Evolutionary conservation across 37 sponge, comb jelly and placozoan species (phyloP), one percentile per base, ranked within the genome.

Genomic region (Halichondria panicea): DNA sequence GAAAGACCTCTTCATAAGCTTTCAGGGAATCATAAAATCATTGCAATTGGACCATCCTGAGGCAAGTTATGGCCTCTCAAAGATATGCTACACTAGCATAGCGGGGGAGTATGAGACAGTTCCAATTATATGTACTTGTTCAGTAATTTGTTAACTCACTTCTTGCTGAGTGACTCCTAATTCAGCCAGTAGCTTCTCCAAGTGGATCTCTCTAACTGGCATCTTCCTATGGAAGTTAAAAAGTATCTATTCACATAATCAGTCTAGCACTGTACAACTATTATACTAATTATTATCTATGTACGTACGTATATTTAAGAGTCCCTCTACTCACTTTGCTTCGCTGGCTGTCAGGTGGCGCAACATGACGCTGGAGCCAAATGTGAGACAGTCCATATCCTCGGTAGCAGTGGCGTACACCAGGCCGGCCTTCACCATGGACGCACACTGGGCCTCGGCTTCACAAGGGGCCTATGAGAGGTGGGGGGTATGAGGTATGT

Each of bases 361-460:
- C 7, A 98, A 82, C 4, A 95, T 64, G 8, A 93, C 77, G 24
- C 28, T 55, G 11, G 99, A 82, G 0, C 95, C 99, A 78, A 95
- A 98, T 6, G 99, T 98, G 37, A 98, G 85, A 24, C 89, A 81
- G 70, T 98, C 99, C 99, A 98, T 98, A 66, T 98, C 99, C 54
- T 98, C 99, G 15, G 96, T 98, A 1, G 95, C 99, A 38, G 92
- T 87, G 43, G 89, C 99, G 79, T 77, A 98, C 40, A 90, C 97
- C 80, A 78, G 71, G 21, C 96, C 99, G 43, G 81, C 77, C 60
- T 86, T 92, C 22, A 85, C 92, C 66, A 98, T 53, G 5, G 79
- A 94, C 22, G 99, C 99, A 91, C 99, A 98, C 81, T 98, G 99
- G 15, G 99, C 96, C 71, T 98, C 99, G 36, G 99, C 99, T 61